Conservation (phyloP, 2,797 vertebrate genomes). For the Syngnathus acus region DNA sequence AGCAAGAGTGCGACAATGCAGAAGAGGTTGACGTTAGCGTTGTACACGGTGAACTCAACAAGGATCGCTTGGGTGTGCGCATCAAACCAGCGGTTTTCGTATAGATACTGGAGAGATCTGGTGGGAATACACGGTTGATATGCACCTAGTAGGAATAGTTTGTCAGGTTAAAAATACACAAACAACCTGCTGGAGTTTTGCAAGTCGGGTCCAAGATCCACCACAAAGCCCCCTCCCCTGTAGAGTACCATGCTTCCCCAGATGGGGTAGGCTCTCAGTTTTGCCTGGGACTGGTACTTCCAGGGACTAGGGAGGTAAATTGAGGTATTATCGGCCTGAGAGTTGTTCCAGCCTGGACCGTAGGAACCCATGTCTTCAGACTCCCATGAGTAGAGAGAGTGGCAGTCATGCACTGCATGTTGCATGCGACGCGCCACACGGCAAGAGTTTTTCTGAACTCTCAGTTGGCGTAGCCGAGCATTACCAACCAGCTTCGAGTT, state of each 20-base stretch:
- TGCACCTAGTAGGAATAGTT: not conserved
- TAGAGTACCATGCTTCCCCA: conserved; percentile 84
- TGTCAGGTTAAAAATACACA: not conserved
- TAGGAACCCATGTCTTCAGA: conserved; percentile 79
- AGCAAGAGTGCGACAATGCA: conserved; percentile 83
- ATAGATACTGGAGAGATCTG: conserved; percentile 81
- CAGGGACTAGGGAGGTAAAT: conserved; percentile 61
- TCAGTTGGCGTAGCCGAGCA: conserved; percentile 84
- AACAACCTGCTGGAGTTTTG: conserved; percentile 75
- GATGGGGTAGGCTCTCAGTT: conserved; percentile 68
- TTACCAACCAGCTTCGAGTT: conserved; percentile 89
- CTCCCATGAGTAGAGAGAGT: conserved; percentile 77
- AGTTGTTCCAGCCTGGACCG: conserved; percentile 73
- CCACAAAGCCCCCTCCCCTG: conserved; percentile 84
- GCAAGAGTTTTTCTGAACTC: conserved; percentile 78
- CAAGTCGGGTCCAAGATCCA: conserved; percentile 75
- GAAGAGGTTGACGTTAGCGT: conserved; percentile 93
- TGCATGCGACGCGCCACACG: conserved; percentile 60
- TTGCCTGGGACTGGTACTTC: conserved; percentile 81
- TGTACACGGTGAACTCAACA: conserved; percentile 93
- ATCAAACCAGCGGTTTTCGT: conserved; percentile 85
- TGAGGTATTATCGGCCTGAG: conserved; percentile 43
- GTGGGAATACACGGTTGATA: conserved; percentile 9
- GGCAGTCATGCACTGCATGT: conserved; percentile 63
- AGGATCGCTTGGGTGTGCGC: conserved; percentile 84